Conservation (phyloP, 2,113 vertebrate species). For the Glaucomys volans region DNA sequence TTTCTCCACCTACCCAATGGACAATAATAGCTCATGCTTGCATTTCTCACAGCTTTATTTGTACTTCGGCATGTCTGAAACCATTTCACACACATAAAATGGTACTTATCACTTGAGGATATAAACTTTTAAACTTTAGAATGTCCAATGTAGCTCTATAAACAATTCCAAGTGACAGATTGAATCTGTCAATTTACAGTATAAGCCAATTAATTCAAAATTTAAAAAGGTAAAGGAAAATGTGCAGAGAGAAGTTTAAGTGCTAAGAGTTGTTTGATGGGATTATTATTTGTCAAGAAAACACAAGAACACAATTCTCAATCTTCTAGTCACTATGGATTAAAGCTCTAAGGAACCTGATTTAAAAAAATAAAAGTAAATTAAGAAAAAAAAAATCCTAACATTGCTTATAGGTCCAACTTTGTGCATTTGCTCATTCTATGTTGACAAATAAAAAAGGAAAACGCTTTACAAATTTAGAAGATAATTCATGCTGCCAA, state of each 20-base stretch:
- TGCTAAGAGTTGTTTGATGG: background rate
- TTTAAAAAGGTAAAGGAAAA: background rate
- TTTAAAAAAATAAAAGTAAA: background rate
- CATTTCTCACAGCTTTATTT: background rate
- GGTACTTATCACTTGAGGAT: background rate
- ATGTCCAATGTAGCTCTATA: background rate
- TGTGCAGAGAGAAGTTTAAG: background rate
- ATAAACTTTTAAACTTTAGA: background rate
- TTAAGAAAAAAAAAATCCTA: background rate
- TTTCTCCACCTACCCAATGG: background rate
- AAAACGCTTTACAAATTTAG: background rate
- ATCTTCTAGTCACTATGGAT: background rate
- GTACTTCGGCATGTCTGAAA: background rate
- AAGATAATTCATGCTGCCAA: background rate
- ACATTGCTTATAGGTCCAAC: background rate
- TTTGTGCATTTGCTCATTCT: background rate
- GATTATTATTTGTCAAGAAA: background rate
- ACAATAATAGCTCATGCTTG: background rate
- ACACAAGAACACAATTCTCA: background rate
- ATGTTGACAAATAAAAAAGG: background rate
- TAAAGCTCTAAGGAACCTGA: background rate
- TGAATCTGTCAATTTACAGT: background rate
- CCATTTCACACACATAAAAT: background rate
- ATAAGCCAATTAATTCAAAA: background rate
- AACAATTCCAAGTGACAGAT: constrained; percentile 14